Evolutionary conservation across 2,888 invertebrate species (phyloP), one percentile per base, ranked within the genome.

Genomic region (Ormyrus thymus): DNA sequence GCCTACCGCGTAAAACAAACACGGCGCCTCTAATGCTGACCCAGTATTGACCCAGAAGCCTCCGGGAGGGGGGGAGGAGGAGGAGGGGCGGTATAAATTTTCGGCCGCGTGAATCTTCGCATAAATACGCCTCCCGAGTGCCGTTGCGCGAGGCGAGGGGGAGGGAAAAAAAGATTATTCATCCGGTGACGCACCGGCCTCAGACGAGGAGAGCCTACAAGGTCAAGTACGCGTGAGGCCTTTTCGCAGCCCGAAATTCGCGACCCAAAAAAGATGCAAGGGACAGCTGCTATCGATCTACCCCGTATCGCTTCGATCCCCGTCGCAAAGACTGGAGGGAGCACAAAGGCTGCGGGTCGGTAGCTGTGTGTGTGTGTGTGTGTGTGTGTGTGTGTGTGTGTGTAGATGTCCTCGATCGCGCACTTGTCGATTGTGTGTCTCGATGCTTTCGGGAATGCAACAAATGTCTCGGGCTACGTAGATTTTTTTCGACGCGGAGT

Each of bases 91-190:
- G 29, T n/a, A 77, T 77, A 66, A 77, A 71, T 71, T 65, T 71
- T 71, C 58, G 29, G 29, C 29, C 69, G 9, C 8, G 13, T 45
- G 55, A 51, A 62, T 62, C 62, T 72, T 15, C 64, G 70, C 46
- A 51, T 68, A 61, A 66, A 68, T 59, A 68, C 48, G 70, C 76
- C 15, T 6, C 9, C 43, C 45, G 15, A 58, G 58, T 58, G 46
- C n/a, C 7, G 10, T 15, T 13, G 50, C 15, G 58, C 5, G 51
- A 72, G 55, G 45, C 6, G 51, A 46, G 50, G 46, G 7, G n/a
- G 50, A 15, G 64, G 5, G 45, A 48, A 48, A 43, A 48, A 10
- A 62, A 15, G 29, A 82, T 83, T 79, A 81, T 81, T 83, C 81
- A 82, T 81, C 77, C 48, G 62, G 45, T 56, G 55, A 29, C 51